Evolutionary conservation across 2,113 vertebrate species (phyloP), one percentile per base, ranked within the genome.

Genomic region (Seriola quinqueradiata): DNA sequence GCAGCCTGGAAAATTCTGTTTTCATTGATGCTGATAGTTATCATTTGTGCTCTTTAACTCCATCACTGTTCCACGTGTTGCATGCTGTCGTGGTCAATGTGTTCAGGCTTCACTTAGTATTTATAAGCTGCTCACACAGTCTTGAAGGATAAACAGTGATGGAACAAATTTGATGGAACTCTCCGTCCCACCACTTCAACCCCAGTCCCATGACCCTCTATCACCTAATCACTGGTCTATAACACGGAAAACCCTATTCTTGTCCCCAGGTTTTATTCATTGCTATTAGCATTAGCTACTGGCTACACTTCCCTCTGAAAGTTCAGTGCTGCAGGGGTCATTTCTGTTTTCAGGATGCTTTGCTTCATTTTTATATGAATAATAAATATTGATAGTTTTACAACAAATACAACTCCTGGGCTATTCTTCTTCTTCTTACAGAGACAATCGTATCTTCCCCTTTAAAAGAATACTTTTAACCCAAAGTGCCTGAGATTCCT

Each of bases 401-500:
- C 55, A 28, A 42, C 6, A 54, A 17, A 23, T 25, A 17, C 16
- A 60, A 36, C 19, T 63, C 2, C 2, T 28, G 6, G 14, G 40
- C 34, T 50, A 0, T 25, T 50, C 28, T 28, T 57, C 38, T 42
- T 44, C 16, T 54, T 48, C 1, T 38, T 32, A 17, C 9, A 61
- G 55, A 55, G 72, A 74, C 3, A 70, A 75, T 58, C 25, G 36
- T 38, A 23, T 61, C 38, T 19, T 77, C 34, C 11, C 19, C 17
- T 69, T 73, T 83, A 44, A 59, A 63, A 11, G 52, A 84, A 52
- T 69, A 44, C 87, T 83, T 85, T 72, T 36, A 69, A 80, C 34
- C 64, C 44, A 76, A 75, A 87, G 80, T 90, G 77, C 74, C 69
- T 84, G 0, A 74, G 57, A 92, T 92, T 93, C 85, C 77, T 85